Evolutionary conservation across 2,113 vertebrate genomes (phyloP).

Genomic region (Struthio camelus): DNA sequence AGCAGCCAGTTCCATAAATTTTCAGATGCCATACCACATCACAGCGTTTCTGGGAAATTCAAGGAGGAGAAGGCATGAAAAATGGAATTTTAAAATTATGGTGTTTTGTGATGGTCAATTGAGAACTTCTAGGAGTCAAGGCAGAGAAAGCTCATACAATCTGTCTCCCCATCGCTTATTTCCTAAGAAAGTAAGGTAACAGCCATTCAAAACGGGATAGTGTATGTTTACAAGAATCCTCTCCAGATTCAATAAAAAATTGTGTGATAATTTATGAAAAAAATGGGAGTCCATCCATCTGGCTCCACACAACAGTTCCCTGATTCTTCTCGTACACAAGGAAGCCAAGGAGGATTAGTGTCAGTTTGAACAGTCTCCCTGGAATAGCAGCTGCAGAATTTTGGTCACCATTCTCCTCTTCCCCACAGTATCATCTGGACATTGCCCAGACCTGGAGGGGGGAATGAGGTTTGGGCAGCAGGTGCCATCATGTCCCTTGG

Average conservation of each 20-base stretch:
- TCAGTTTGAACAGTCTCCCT: neutral
- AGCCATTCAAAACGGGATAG: neutral
- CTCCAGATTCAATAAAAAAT: neutral
- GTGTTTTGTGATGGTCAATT: neutral
- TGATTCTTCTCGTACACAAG: neutral
- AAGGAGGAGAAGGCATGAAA: neutral
- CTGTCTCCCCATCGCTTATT: rapidly evolving
- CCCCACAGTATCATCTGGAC: neutral
- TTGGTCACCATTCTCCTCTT: neutral
- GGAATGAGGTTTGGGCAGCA: neutral
- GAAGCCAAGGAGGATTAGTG: neutral
- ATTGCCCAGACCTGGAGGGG: neutral
- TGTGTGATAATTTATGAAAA: neutral
- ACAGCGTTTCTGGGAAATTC: neutral
- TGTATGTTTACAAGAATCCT: neutral
- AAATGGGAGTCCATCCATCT: neutral
- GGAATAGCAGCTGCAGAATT: neutral
- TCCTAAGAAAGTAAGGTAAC: neutral
- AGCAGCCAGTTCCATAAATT: neutral
- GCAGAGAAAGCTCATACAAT: neutral
- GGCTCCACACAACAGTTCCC: neutral
- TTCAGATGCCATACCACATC: neutral
- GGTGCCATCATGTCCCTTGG: neutral
- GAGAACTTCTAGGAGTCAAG: neutral
- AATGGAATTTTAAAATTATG: neutral